Evolutionary conservation across 2,888 invertebrate species (phyloP), one percentile per base, ranked within the genome.

Genomic region (Prostheceraeus crozeri): DNA sequence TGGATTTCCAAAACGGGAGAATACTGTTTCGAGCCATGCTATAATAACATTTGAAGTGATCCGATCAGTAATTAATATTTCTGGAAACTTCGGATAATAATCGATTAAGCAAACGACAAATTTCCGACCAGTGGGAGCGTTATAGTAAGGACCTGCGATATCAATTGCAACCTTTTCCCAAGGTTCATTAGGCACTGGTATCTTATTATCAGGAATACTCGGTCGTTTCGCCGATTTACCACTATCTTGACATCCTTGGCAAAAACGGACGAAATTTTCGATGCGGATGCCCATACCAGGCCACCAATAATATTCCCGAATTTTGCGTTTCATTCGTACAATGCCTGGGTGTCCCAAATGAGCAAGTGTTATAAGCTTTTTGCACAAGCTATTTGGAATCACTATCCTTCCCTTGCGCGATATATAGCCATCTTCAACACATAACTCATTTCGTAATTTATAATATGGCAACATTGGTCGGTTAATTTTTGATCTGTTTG

Each of bases 191-290:
- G 54, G 40, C 14, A 51, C 23, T 51, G 23, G 21, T 28, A 23
- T 19, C 14, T 48, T 48, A 10, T 10, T 25, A 48, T 28, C 27
- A n/a, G n/a, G 8, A n/a, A 33, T 33, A n/a, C n/a, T 33, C 33
- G 33, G 33, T 23, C 28, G 25, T 25, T 48, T 25, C 4, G 48
- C 48, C n/a, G n/a, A n/a, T 23, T 48, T 48, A 11, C 6, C 19
- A 30, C 48, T 48, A 30, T 48, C 48, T 48, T 54, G 54, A 54
- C 54, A 46, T 21, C 31, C n/a, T n/a, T 48, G n/a, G 54, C 54
- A 54, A 21, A 19, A 30, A 8, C 54, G 31, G n/a, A 54, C 54
- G 35, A 33, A 33, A 19, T 54, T 10, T 54, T 54, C 45, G 54
- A 54, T 25, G n/a, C 33, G 33, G 6, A n/a, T 8, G 25, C 33